Conservation (phyloP, 2,797 vertebrate genomes). For the Carduelis carduelis region DNA sequence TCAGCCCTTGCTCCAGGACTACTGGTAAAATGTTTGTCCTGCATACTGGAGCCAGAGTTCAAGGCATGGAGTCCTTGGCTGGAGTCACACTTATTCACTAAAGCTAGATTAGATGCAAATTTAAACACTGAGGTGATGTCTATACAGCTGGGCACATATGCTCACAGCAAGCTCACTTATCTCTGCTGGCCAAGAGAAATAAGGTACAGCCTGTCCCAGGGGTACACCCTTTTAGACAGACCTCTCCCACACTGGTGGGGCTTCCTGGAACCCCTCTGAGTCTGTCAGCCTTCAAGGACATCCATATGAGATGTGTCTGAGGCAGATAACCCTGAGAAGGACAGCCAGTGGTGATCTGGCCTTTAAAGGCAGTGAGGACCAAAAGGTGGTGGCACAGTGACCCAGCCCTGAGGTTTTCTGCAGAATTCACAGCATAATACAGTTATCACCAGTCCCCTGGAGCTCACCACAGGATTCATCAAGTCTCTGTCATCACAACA, state of each 20-base stretch:
- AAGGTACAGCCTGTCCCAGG: neutral
- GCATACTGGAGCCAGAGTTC: rapidly evolving
- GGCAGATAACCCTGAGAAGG: neutral
- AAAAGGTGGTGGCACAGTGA: neutral
- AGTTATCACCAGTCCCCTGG: neutral
- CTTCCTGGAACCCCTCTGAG: neutral
- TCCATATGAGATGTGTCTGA: neutral
- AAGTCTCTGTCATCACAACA: neutral
- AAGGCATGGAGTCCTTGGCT: neutral
- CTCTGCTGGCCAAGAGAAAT: neutral
- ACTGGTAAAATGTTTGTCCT: rapidly evolving
- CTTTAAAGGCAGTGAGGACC: neutral
- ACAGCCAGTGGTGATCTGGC: neutral
- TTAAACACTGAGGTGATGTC: constrained; percentile 1
- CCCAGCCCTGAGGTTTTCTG: neutral
- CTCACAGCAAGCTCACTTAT: neutral
- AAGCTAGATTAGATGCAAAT: neutral
- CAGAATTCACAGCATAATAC: neutral
- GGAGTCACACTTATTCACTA: neutral
- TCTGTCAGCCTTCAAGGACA: neutral
- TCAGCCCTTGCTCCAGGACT: neutral
- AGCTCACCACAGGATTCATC: rapidly evolving
- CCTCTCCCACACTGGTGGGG: neutral
- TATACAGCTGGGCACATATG: neutral
- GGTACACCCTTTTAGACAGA: neutral